Conservation (phyloP, 2,888 invertebrate species). For the Lycophotia porphyrea region DNA sequence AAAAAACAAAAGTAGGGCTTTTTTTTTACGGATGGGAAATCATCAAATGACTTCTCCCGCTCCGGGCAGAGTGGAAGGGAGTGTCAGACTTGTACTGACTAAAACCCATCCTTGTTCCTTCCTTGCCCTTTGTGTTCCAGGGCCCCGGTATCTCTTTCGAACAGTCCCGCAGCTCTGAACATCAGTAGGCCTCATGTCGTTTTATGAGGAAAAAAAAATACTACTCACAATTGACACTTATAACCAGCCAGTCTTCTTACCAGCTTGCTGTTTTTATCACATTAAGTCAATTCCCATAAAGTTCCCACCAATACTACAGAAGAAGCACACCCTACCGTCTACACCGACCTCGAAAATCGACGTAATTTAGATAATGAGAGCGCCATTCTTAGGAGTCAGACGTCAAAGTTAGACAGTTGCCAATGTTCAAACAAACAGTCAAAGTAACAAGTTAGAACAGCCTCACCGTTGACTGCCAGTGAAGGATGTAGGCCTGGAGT, state of each 20-base stretch:
- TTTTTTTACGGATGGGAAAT: no score
- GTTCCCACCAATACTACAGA: neutral
- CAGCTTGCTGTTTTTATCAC: no score
- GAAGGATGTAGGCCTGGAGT: constrained; percentile 35
- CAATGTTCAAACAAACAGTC: constrained; percentile 46
- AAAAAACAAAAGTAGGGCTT: no score
- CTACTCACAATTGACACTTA: neutral
- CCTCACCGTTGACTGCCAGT: constrained; percentile 21
- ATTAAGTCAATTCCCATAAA: no score
- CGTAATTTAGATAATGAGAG: constrained; percentile 49
- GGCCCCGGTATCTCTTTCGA: no score
- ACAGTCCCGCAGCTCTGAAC: no score
- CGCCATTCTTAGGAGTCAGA: constrained; percentile 40
- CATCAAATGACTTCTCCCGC: no score
- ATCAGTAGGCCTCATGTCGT: neutral
- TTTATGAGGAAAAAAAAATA: neutral
- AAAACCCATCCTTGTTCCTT: no score
- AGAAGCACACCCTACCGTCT: neutral
- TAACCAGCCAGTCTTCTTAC: neutral
- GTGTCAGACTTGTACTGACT: no score
- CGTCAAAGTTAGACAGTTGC: constrained; percentile 52
- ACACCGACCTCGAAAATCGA: constrained; percentile 18
- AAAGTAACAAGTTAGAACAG: constrained; percentile 36
- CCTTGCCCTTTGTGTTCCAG: no score
- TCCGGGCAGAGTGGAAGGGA: no score